Base-by-base conservation (phyloP, 2,888 invertebrate genomes). In the Tenthredo amoena region DNA sequence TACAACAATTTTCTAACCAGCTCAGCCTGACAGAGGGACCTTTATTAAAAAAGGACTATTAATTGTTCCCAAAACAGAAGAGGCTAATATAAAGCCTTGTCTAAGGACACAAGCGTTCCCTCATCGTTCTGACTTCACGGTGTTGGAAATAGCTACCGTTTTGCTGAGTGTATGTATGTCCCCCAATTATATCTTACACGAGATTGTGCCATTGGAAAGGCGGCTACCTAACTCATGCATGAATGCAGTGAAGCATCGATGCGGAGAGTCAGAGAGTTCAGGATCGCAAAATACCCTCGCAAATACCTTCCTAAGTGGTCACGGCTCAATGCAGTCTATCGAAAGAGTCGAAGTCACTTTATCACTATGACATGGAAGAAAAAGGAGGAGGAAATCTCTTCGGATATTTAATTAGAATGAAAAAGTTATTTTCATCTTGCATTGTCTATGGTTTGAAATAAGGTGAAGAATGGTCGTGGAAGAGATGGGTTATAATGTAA, bases 231-330 rank as follows among this genome's bases (percentile, higher is more conserved):
- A 62, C 79, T 62, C 58, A 58, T 81, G 40, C 58, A 37, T 37
- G 58, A 62, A 81, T 81, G 79, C 62, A 62, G 79, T 34, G 58
- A 81, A 15, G 58, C 40, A 62, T 40, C 62, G 58, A 81, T 40
- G 62, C 37, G 37, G 15, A 81, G 10, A 62, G n/a, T n/a, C 58
- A 2, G 62, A 50, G 34, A 50, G 18, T 9, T 50, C 34, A 81
- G 40, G 12, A 77, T 81, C 21, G 81, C 21, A 62, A 62, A 81
- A 81, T 81, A 15, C n/a, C 34, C 79, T 34, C 9, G 31, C 58
- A 47, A 55, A 79, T 79, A 58, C 81, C 81, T 62, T 15, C 58
- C 40, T 81, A 81, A 81, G 81, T 81, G 81, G 81, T 81, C 77
- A 55, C 55, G 77, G 47, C 31, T 55, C 50, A 34, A 21, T 77